These are phyloP conservation scores for Aphidius gifuensis DNA, from an alignment of 1,140 invertebrate genomes.

Conservation along the genomic window DNA sequence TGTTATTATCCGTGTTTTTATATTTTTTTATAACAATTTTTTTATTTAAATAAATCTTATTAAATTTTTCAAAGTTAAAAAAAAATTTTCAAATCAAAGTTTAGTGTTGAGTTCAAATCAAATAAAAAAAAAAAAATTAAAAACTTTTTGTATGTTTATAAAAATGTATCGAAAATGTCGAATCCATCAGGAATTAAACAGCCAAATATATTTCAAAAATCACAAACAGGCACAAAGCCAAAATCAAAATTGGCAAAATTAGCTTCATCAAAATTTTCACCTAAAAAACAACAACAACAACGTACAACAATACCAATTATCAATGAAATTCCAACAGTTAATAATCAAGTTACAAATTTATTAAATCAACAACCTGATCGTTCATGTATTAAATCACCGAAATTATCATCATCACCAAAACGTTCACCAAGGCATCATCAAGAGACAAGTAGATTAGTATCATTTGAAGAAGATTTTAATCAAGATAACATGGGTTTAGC, in stretches of 20 bases:
- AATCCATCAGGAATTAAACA: conserved; percentile 33
- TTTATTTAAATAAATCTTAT: background rate
- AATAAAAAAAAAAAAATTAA: background rate
- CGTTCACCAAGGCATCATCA: conserved; percentile 23
- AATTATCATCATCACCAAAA: conserved; percentile 21
- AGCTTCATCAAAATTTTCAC: conserved; percentile 29
- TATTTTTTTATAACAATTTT: background rate
- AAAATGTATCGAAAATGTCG: conserved; percentile 37
- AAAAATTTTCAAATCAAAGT: no score
- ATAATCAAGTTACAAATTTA: background rate
- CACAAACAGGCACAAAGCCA: conserved; percentile 37
- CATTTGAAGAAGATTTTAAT: conserved; percentile 27
- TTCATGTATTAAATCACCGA: conserved; percentile 10
- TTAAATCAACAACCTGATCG: conserved; percentile 3
- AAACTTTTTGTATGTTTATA: background rate
- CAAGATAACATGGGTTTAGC: conserved; percentile 35
- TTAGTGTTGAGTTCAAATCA: background rate
- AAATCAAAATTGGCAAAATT: conserved; percentile 36
- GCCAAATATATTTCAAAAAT: conserved; percentile 25
- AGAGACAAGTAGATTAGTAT: background rate
- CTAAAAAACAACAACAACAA: conserved; percentile 28
- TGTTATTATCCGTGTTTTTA: conserved; percentile 16
- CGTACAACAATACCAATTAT: conserved; percentile 15
- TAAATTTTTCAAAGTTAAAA: background rate
- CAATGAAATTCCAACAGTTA: conserved; percentile 6